Conservation (phyloP, 2,113 vertebrate genomes). For the Pyrgilauda ruficollis region DNA sequence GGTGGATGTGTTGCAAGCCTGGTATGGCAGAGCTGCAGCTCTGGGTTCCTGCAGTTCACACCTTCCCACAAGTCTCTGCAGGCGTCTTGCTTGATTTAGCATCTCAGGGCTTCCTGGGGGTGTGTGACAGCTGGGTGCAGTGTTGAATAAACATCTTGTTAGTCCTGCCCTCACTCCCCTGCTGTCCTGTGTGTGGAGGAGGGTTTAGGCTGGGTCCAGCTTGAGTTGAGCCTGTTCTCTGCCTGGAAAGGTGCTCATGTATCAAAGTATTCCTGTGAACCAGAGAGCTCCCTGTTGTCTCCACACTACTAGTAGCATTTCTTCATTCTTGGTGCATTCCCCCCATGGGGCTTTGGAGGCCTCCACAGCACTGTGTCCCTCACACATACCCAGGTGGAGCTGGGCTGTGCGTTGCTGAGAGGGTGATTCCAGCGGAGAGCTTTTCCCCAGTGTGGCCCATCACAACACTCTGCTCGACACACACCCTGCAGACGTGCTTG, state of each 20-base stretch:
- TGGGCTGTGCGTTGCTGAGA: background rate
- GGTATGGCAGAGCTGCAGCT: background rate
- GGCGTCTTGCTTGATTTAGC: background rate
- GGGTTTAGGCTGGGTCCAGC: background rate
- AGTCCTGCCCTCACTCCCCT: background rate
- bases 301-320: rapidly evolving
- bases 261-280: rapidly evolving
- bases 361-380: rapidly evolving
- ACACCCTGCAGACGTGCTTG: background rate
- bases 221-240: background rate
- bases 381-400: background rate
- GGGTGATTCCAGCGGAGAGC: background rate
- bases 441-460: background rate
- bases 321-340: background rate
- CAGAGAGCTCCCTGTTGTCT: background rate
- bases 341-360: background rate
- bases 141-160: background rate
- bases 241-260: background rate
- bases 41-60: background rate
- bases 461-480: rapidly evolving
- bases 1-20: background rate
- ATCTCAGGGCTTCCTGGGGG: background rate
- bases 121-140: background rate
- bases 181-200: background rate
- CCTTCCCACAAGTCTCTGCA: background rate